Base-by-base conservation (phyloP, 2,797 vertebrate species). In the Dromococcyx pavoninus region DNA sequence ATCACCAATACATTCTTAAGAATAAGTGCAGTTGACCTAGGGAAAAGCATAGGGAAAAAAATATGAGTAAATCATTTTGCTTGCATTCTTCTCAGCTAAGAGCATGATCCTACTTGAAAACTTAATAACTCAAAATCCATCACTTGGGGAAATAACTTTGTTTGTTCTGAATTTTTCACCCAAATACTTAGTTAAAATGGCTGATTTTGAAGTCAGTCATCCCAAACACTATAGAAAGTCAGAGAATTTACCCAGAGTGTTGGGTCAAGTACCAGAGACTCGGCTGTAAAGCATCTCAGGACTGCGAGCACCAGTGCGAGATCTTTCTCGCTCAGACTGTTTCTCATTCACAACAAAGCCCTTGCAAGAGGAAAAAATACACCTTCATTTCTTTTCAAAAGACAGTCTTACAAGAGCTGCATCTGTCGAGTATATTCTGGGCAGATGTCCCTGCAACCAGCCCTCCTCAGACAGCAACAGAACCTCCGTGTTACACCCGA, bases 51-150 rank as follows among this genome's bases (percentile, higher is more conserved):
- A 9, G 18, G 25, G 3, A 3, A 14, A 33, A 54, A 39, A 79
- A 60, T 33, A 79, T 60, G 18, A 11, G 12, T 11, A 89, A 43
- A 65, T 54, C 0, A 66, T 76, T 74, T 80, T 77, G 24, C 43
- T 64, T 72, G 70, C 53, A 62, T 81, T 86, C 61, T 73, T 91
- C 41, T 65, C 66, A 94, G 72, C 37, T 44, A 43, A 84, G 30
- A 94, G 85, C 54, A 2, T 72, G 89, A 88, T 58, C 35, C 85
- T 81, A 46, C 66, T 75, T 84, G 88, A 93, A 84, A 84, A 75
- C n/a, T 15, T 86, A 39, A 77, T 74, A 74, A 50, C 92, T 74
- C 64, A 77, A 85, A 88, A 91, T 57, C 72, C 24, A 67, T 80
- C 72, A 60, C 69, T 83, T 41, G 17, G 27, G 61, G 58, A 94